These are phyloP conservation scores for Phylloscopus whistleri DNA, from an alignment of 2,113 vertebrate species.

Conservation along the genomic window DNA sequence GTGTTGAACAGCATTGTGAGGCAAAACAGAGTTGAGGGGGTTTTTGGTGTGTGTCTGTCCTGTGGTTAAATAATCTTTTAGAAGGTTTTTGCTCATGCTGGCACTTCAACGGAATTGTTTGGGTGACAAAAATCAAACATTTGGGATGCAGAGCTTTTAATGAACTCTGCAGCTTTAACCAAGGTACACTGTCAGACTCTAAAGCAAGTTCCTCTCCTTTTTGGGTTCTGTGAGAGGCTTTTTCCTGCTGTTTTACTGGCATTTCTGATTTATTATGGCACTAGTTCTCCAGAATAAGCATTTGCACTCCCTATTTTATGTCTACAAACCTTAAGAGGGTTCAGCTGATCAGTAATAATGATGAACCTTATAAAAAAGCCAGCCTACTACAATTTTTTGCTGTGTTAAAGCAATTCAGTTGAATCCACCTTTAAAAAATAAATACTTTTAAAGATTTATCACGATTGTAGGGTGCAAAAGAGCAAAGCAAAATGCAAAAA, in stretches of 20 bases:
- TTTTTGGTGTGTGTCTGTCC: background rate
- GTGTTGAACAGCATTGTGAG: background rate
- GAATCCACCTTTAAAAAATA: background rate
- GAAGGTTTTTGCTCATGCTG: background rate
- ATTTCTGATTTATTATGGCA: background rate
- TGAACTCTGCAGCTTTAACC: background rate
- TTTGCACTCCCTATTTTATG: background rate
- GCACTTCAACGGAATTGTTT: background rate
- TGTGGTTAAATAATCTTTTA: background rate
- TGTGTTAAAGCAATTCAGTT: background rate
- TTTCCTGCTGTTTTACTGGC: background rate
- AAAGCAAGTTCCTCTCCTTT: background rate
- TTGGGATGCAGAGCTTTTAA: background rate
- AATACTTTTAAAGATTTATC: background rate
- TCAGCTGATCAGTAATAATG: background rate
- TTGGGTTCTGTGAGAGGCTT: background rate
- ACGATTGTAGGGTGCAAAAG: background rate
- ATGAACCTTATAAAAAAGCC: background rate
- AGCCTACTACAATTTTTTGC: background rate
- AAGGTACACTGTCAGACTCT: background rate
- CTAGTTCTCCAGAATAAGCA: background rate
- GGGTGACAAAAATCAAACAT: background rate
- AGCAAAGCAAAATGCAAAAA: background rate
- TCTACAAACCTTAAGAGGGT: background rate
- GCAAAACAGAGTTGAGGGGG: accelerated